Base-by-base conservation (phyloP, 2,113 vertebrate species). In the Ctenomys sociabilis region DNA sequence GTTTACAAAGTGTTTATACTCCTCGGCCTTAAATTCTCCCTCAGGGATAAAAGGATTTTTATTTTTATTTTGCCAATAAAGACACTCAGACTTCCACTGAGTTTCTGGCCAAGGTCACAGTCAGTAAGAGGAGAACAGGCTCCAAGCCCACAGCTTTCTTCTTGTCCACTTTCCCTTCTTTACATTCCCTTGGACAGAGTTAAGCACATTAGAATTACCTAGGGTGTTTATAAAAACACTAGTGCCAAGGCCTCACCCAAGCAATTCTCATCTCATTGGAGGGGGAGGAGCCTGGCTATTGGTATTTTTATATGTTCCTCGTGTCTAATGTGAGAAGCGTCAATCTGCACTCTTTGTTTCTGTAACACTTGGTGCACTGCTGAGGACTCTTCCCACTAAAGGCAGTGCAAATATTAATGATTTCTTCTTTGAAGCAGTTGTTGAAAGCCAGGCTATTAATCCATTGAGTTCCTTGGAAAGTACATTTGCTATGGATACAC, bases 31-130 rank as follows among this genome's bases (percentile, higher is more conserved):
- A 30, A 90, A 16, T 90, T 95, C 17, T 21, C 0, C 45, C 0
- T 21, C 40, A 81, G 8, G 22, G 10, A 52, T 10, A 80, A 92
- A 22, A 85, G 40, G 40, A 64, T 63, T 86, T 84, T 90, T 30
- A 78, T 10, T 5, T 7, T 94, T 84, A 80, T 66, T 96, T 97
- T 75, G 6, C 21, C 89, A 86, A 30, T 75, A n/a, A 96, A 87
- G 80, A 81, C 93, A 93, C 35, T 11, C 8, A 96, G 37, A 57
- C 2, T 45, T 87, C 70, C 61, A 6, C 21, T 3, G 37, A 63
- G 13, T 66, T 90, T 87, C 37, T 92, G 52, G 16, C n/a, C 14
- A 70, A 85, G 14, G 54, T 85, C 49, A 77, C 0, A 90, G 70
- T 52, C 30, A 40, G 17, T 91, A 57, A 64, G 77, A 52, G 73